Evolutionary conservation across 2,797 vertebrate species (phyloP).

Genomic region (Tinamus major): DNA sequence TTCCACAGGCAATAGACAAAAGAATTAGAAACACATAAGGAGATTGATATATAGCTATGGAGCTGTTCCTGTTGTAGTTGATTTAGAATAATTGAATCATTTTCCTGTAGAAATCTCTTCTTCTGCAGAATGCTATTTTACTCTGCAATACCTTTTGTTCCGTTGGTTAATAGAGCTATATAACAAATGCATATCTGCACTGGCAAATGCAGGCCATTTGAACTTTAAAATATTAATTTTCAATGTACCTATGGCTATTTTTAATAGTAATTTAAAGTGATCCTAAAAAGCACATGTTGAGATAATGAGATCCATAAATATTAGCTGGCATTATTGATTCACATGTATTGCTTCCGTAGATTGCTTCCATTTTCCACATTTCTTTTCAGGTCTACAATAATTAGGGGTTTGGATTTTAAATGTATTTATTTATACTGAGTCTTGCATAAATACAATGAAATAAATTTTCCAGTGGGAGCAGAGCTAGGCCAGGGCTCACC

Average conservation of each 20-base stretch:
- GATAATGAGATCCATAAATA: constrained; percentile 76
- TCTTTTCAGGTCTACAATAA: constrained; percentile 40
- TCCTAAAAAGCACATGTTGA: constrained; percentile 66
- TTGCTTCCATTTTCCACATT: constrained; percentile 60
- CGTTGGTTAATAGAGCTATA: constrained; percentile 67
- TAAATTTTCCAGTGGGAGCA: not conserved
- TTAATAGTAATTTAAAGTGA: constrained; percentile 71
- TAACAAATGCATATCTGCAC: constrained; percentile 54
- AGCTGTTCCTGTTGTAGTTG: constrained; percentile 55
- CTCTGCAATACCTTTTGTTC: constrained; percentile 64
- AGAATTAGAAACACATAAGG: constrained; percentile 31
- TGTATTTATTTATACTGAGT: constrained; percentile 27
- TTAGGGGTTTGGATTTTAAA: constrained; percentile 5
- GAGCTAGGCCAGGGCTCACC: not conserved
- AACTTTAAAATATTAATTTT: constrained; percentile 77
- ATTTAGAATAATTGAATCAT: constrained; percentile 71
- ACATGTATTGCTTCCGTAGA: constrained; percentile 44
- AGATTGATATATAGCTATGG: constrained; percentile 47
- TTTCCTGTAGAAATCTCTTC: constrained; percentile 60
- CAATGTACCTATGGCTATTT: constrained; percentile 68
- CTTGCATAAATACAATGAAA: constrained; percentile 16
- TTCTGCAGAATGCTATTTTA: constrained; percentile 30
- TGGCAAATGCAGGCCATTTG: constrained; percentile 58
- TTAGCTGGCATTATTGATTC: constrained; percentile 67
- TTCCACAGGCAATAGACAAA: constrained; percentile 38